Evolutionary conservation across 2,888 invertebrate genomes (phyloP).

Genomic region (Agrilus mali): DNA sequence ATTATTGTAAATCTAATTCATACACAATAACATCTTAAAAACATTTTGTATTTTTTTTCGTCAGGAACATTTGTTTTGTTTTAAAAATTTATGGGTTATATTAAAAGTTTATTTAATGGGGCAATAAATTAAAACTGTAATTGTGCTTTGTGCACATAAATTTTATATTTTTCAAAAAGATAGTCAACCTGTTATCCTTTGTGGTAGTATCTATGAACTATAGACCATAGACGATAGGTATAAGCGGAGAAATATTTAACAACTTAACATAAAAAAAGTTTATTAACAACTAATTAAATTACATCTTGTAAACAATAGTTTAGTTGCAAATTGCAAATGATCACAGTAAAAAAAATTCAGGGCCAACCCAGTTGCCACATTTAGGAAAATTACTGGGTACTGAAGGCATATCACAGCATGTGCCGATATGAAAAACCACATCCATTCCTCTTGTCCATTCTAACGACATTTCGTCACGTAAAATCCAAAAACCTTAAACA

Average conservation of each 20-base stretch:
- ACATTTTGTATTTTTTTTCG: too few relatives aligned
- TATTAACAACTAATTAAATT: not conserved
- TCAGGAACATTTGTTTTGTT: too few relatives aligned
- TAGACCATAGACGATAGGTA: not conserved
- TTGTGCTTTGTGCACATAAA: too few relatives aligned
- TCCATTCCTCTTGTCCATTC: constrained; percentile 68
- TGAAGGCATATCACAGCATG: constrained; percentile 47
- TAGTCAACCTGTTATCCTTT: constrained; percentile 1
- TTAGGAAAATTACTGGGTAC: constrained; percentile 63
- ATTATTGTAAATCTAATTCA: too few relatives aligned
- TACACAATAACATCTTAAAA: too few relatives aligned
- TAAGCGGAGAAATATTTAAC: not conserved
- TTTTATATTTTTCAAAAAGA: too few relatives aligned
- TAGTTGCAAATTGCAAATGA: constrained; percentile 12
- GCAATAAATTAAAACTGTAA: too few relatives aligned
- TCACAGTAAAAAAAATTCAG: constrained; percentile 59
- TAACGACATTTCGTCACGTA: constrained; percentile 61
- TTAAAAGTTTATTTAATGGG: too few relatives aligned
- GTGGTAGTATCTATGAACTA: not conserved
- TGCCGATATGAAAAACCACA: constrained; percentile 61
- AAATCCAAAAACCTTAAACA: constrained; percentile 60
- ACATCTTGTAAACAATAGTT: not conserved
- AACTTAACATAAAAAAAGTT: not conserved
- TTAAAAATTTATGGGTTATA: too few relatives aligned
- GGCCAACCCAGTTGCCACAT: constrained; percentile 65